Base-by-base conservation (phyloP, 2,888 invertebrate species). In the Phasia obesa region DNA sequence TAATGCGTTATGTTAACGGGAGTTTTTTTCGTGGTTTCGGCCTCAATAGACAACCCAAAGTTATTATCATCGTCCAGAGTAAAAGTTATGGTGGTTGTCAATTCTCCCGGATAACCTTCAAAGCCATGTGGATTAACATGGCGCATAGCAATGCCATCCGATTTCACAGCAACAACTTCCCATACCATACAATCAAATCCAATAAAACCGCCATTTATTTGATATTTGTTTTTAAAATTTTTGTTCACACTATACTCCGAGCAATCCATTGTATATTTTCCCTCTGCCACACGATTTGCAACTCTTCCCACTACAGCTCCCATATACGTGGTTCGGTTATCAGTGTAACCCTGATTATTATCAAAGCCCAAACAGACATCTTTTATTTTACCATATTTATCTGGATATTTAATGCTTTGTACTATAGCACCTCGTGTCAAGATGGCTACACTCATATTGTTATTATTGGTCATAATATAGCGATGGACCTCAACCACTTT, bases 101-200 rank as follows among this genome's bases (percentile, higher is more conserved):
- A 92, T 51, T 94, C 93, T 0, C 98, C 98, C 0, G 98, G 98
- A 90, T 95, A 98, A 0, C 97, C 97, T 91, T 98, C 97, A 86
- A 97, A 95, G 4, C 95, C 94, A 85, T 97, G 95, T 0, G 93
- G 93, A 27, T 97, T 97, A 0, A 95, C 90, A 87, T 97, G 94
- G 60, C 94, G 94, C 93, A 98, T 93, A 0, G 94, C 93, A 0
- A 98, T 94, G 2, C 88, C 87, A 67, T 92, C 87, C 6, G 87
- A 87, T 15, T 86, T 86, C 11, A 87, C 67, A 4, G 87, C 86
- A 0, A 85, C 84, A 2, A 90, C 88, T 23, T 88, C 92, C 97
- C 97, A 97, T 82, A 95, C 92, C 21, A 94, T 94, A 92, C 95
- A 95, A 89, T 96, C 96, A 92, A 97, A 98, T 0, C 98, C 98